phyloP scores from a whole-genome alignment of 2,888 invertebrate genomes.

The Gymnosoma rotundatum region DNA sequence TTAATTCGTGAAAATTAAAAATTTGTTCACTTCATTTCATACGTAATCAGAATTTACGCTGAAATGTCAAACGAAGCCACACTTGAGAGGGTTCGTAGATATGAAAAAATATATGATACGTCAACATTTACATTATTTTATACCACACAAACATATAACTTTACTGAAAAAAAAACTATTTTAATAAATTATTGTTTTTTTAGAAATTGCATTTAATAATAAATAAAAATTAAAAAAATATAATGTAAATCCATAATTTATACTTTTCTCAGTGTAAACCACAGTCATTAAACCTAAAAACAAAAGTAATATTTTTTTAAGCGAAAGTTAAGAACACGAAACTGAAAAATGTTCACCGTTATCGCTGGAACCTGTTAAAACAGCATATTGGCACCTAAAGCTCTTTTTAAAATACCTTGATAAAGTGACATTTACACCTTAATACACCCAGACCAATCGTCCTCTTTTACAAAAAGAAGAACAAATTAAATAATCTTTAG shows the following conservation, averaged over 20 bases:
- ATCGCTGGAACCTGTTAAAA: slow-evolving; percentile 47
- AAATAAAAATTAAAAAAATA: too few species aligned
- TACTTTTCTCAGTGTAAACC: slow-evolving; percentile 40
- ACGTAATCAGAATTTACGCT: too few species aligned
- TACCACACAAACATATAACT: too few species aligned
- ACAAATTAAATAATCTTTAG: slow-evolving; percentile 68
- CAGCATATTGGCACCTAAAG: slow-evolving; percentile 66
- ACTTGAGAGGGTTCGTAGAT: too few species aligned
- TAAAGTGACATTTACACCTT: slow-evolving; percentile 42
- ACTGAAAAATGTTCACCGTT: slow-evolving; percentile 25
- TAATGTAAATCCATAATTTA: neutral
- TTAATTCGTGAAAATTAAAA: too few species aligned
- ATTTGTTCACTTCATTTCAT: too few species aligned
- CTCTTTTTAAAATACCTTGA: slow-evolving; percentile 49
- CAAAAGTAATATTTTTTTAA: slow-evolving; percentile 38
- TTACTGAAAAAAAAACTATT: too few species aligned
- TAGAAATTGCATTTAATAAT: too few species aligned
- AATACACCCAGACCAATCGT: neutral
- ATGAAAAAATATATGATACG: too few species aligned
- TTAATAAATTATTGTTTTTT: too few species aligned
- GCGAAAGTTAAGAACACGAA: slow-evolving; percentile 6
- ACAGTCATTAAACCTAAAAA: slow-evolving; percentile 49
- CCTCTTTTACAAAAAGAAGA: neutral
- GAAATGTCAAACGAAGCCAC: too few species aligned
- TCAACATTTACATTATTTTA: too few species aligned